Conservation (phyloP, 2,113 vertebrate genomes). For the Myrmecophaga tridactyla region DNA sequence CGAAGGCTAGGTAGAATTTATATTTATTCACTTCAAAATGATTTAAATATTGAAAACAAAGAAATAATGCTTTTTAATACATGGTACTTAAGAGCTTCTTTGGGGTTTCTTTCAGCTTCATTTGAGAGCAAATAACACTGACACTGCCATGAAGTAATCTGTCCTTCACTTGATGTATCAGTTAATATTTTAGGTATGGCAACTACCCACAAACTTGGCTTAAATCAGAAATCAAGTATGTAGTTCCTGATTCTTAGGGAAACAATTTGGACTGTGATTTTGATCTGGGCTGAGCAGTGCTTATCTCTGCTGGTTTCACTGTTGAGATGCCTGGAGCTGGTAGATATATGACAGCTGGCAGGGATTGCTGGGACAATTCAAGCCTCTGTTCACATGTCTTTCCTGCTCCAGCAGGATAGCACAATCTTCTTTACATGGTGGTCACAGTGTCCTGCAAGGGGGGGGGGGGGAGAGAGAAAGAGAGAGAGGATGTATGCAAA, state of each 20-base stretch:
- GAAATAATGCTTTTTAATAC: background rate
- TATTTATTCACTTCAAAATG: background rate
- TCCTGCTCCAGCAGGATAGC: background rate
- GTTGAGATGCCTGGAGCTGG: background rate
- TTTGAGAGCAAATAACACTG: background rate
- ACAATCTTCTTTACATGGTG: background rate
- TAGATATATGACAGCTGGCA: background rate
- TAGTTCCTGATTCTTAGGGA: background rate
- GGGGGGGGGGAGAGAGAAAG: too few relatives aligned
- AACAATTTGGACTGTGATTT: background rate
- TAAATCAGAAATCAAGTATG: background rate
- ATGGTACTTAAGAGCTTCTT: background rate
- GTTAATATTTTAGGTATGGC: background rate
- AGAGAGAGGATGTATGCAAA: background rate
- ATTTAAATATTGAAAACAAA: background rate
- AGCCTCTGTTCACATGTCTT: background rate
- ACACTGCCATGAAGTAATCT: background rate
- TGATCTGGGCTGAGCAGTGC: background rate
- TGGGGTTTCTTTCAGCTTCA: background rate
- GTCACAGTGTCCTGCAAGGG: fast-evolving
- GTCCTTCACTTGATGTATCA: background rate
- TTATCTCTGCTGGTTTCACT: background rate
- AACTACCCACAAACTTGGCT: background rate
- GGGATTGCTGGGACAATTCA: background rate
- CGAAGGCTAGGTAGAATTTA: background rate